phyloP scores from a whole-genome alignment of 1,140 invertebrate species.

The Melanaphis sacchari region DNA sequence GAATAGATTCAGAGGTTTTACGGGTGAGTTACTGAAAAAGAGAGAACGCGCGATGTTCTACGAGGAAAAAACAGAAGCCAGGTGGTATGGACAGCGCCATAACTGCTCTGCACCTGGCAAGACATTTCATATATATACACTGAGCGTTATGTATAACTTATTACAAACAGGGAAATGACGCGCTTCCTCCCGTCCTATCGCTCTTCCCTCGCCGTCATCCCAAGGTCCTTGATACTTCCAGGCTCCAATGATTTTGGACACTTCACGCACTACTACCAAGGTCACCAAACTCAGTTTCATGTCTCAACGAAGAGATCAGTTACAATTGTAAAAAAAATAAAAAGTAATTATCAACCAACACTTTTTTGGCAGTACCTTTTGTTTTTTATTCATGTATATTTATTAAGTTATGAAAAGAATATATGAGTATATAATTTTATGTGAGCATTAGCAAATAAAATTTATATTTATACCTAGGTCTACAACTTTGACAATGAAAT shows the following conservation, averaged over 20 bases:
- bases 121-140: conserved; percentile 22
- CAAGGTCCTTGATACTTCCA: conserved; percentile 48
- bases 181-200: conserved; percentile 24
- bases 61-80: conserved; percentile 51
- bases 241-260: conserved; percentile 54
- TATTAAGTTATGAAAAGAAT: neutral
- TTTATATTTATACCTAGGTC: neutral
- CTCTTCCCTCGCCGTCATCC: neutral
- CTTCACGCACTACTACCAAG: conserved; percentile 52
- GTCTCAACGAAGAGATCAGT: conserved; percentile 28
- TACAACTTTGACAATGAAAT: neutral
- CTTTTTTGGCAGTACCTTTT: neutral
- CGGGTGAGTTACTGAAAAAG: conserved; percentile 56
- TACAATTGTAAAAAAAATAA: conserved; percentile 39
- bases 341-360: neutral
- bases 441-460: neutral
- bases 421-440: neutral
- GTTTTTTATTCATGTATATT: neutral
- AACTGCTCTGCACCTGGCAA: conserved; percentile 55
- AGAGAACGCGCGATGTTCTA: conserved; percentile 42
- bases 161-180: conserved; percentile 42
- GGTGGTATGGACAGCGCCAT: conserved; percentile 52
- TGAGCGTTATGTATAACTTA: conserved; percentile 50
- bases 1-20: conserved; percentile 56
- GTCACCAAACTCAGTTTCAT: conserved; percentile 47